Evolutionary conservation across 1,140 invertebrate species (phyloP), one percentile per base, ranked within the genome.

Genomic region (Steinernema khuongi): DNA sequence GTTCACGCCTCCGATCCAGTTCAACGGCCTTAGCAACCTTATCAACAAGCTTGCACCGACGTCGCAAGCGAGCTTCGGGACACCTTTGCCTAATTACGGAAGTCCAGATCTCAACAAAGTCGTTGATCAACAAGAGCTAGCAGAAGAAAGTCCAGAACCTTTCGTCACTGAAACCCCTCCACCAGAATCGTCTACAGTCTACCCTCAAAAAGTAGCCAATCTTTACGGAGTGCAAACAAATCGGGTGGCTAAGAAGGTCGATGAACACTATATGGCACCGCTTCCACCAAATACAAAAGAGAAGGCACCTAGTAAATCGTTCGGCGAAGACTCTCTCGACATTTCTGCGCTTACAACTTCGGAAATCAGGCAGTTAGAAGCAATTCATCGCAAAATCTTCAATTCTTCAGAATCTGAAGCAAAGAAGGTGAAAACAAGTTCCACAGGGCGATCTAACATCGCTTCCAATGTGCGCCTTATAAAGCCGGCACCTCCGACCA

Each of bases 331-430:
- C n/a, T 32, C 30, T 41, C 67, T 71, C 22, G 69, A 76, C 68
- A 50, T 76, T 19, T 68, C 72, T 17, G 18, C 72, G 22, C 29
- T 76, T 0, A 60, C 41, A 30, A 36, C 31, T 26, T 41, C 30
- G 11, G 70, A 74, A 43, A 26, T 75, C 22, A 75, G 70, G 36
- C 36, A 43, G 7, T 31, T 77, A 32, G 75, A 77, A 43, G 30
- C 67, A 0, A 71, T 74, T 26, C 73, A 74, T 71, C 26, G 50
- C 14, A 74, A 74, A 50, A 74, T 74, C 19, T 74, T 74, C 36
- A 68, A 66, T n/a, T 7, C 14, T 7, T 11, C 31, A 28, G 1
- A 31, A 60, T n/a, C 36, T 26, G 1, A 32, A 11, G 50, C 30
- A 22, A 41, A 7, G 4, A n/a, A 1, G 0, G 18, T 28, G 29